Percentiles rank a stretch among this genome's conserved stretches.
phyloP scores from a whole-genome alignment of 2,797 vertebrate genomes.

The Cynopterus sphinx region DNA sequence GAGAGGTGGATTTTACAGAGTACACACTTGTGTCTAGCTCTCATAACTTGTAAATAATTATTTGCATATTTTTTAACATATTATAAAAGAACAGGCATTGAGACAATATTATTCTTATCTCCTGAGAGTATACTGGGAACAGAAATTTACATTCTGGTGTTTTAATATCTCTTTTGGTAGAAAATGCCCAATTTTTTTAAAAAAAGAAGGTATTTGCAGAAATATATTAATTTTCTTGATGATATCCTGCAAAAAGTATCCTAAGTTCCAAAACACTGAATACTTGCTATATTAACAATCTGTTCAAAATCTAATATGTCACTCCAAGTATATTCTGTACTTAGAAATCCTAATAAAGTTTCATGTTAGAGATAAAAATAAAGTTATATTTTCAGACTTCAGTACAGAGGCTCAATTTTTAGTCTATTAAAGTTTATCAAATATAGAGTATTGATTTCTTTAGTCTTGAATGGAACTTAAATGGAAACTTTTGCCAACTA shows the following conservation, averaged over 20 bases:
- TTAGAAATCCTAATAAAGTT: conserved; percentile 48
- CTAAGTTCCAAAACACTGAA: conserved; percentile 13
- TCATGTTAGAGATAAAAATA: conserved; percentile 20
- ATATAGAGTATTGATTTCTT: not conserved
- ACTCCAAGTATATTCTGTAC: conserved; percentile 29
- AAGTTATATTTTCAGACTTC: conserved; percentile 24
- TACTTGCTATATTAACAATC: conserved; percentile 50
- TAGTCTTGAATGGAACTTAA: not conserved
- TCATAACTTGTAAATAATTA: conserved; percentile 20
- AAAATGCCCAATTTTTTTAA: conserved; percentile 47
- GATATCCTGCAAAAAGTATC: not conserved
- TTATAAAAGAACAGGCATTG: conserved; percentile 26
- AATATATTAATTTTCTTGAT: conserved; percentile 62
- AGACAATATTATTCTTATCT: not conserved
- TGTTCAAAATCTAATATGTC: conserved; percentile 60
- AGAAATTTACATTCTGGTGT: not conserved
- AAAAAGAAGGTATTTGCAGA: conserved; percentile 62
- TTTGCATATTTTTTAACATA: conserved; percentile 33
- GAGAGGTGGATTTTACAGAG: not conserved
- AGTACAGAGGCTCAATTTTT: not conserved
- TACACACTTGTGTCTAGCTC: not conserved
- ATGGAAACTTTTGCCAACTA: not conserved
- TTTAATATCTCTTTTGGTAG: conserved; percentile 33
- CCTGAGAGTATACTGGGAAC: not conserved
- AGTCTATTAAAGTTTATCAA: conserved; percentile 45